Evolutionary conservation across 2,888 invertebrate genomes (phyloP).

Genomic region (Lycocerus yunnanus): DNA sequence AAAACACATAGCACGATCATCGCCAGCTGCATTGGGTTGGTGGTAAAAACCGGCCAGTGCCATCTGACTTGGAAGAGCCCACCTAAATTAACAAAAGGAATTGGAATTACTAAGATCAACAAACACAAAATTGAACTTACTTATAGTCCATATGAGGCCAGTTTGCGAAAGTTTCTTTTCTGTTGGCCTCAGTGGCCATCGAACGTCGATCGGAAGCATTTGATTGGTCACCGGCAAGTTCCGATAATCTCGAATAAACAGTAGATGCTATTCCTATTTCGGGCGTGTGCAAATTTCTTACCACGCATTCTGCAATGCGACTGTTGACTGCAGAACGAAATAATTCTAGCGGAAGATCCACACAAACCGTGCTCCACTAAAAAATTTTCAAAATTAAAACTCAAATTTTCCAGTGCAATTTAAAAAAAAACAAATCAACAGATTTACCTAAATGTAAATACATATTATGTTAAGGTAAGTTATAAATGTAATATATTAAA

Average conservation of each 20-base stretch:
- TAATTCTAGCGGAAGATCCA: conserved; percentile 78
- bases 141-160: conserved; percentile 99
- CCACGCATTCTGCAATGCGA: conserved; percentile 80
- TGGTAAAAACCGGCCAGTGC: conserved; percentile 97
- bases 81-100: conserved; percentile 65
- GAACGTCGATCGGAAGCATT: conserved; percentile 61
- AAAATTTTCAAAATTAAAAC: conserved; percentile 43
- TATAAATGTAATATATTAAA: too few species aligned
- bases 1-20: conserved; percentile 96
- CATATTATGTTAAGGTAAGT: too few species aligned
- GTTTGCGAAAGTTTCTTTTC: conserved; percentile 87
- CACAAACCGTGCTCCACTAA: conserved; percentile 90
- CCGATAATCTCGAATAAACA: conserved; percentile 83
- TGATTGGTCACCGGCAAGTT: conserved; percentile 64
- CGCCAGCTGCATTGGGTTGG: conserved; percentile 86
- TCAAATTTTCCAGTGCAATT: conserved; percentile 1
- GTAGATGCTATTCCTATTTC: conserved; percentile 89
- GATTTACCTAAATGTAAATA: too few species aligned
- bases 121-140: conserved; percentile 55
- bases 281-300: conserved; percentile 81
- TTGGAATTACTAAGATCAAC: not conserved
- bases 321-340: conserved; percentile 79
- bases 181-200: conserved; percentile 92
- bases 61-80: conserved; percentile 96
- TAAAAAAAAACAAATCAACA: too few species aligned